Conservation (phyloP, 2,888 invertebrate genomes). For the Noctua janthe region DNA sequence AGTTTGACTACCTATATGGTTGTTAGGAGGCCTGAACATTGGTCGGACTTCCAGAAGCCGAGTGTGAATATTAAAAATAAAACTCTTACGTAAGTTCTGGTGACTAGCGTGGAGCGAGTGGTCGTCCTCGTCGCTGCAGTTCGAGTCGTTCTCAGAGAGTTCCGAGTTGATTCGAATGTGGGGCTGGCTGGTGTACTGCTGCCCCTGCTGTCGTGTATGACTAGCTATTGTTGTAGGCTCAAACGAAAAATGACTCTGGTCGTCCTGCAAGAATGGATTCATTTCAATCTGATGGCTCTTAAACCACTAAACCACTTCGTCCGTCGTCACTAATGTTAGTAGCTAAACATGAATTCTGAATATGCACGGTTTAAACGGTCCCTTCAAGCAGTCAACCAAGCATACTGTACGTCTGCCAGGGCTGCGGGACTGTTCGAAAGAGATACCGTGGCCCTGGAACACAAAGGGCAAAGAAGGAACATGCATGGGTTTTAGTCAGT, state of each 20-base stretch:
- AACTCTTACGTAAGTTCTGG: conserved; percentile 80
- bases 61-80: background rate
- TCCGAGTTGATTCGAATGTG: conserved; percentile 80
- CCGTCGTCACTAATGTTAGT: background rate
- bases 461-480: no score
- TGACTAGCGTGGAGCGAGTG: conserved; percentile 84
- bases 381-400: background rate
- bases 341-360: background rate
- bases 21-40: background rate
- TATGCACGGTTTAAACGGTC: background rate
- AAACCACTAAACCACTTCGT: background rate
- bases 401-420: background rate
- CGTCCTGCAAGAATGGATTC: conserved; percentile 71
- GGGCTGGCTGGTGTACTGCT: conserved; percentile 79
- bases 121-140: conserved; percentile 85
- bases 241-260: conserved; percentile 81
- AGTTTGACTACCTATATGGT: background rate
- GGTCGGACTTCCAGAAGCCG: background rate
- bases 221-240: conserved; percentile 80
- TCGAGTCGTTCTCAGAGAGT: conserved; percentile 85
- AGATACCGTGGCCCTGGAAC: no score
- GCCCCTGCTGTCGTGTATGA: conserved; percentile 66
- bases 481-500: no score
- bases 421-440: no score
- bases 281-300: background rate